A percentile compares a stretch with the other conserved stretches of the same genome.
Evolutionary conservation across 2,797 vertebrate species (phyloP).

Genomic region (Sitta carolinensis): DNA sequence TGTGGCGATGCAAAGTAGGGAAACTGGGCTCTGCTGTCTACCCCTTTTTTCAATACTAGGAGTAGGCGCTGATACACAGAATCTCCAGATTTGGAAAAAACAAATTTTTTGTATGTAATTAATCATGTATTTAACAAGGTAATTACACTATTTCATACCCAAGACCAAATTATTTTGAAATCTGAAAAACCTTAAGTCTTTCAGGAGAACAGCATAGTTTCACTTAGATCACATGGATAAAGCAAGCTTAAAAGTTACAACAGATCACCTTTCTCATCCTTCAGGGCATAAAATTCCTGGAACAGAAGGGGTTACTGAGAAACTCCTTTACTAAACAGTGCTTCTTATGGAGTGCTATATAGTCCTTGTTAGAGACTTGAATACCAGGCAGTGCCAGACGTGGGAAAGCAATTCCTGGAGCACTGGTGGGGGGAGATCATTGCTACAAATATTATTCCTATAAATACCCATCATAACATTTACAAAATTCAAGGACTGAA

Average conservation of each 20-base stretch:
- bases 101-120: background rate
- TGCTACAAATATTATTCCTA: background rate
- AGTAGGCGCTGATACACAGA: background rate
- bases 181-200: background rate
- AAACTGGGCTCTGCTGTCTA: background rate
- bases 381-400: background rate
- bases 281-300: background rate
- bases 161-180: background rate
- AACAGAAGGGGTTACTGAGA: background rate
- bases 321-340: background rate
- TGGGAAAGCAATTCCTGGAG: background rate
- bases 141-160: background rate
- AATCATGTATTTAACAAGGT: background rate
- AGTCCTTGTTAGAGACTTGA: background rate
- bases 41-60: background rate
- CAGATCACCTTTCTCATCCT: background rate
- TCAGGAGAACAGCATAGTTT: background rate
- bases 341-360: background rate
- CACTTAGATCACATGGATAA: background rate
- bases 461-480: background rate
- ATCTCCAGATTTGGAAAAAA: background rate
- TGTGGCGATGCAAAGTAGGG: background rate
- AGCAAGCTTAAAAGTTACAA: background rate
- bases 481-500: background rate
- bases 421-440: background rate